phyloP scores from a whole-genome alignment of 2,888 invertebrate genomes.

The Steinernema carpocapsae region DNA sequence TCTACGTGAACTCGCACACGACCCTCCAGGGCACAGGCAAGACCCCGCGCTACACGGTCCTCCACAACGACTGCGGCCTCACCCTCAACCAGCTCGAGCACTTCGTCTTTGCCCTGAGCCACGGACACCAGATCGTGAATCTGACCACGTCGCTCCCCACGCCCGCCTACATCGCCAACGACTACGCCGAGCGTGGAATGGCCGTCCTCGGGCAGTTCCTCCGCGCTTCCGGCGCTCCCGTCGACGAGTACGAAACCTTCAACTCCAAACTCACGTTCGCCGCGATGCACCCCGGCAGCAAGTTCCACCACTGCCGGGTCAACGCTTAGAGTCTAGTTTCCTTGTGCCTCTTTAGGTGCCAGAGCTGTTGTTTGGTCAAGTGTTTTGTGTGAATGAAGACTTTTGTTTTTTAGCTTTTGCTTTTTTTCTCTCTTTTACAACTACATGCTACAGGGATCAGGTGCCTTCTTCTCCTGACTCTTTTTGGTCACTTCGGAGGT shows the following conservation, averaged over 20 bases:
- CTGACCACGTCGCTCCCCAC: conserved; percentile 52
- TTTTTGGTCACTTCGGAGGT: too few species aligned
- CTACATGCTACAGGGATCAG: not conserved
- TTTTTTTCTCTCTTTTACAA: not conserved
- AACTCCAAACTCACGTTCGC: conserved; percentile 11
- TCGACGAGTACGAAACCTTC: conserved; percentile 2
- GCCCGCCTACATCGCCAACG: conserved; percentile 48
- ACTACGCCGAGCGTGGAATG: conserved; percentile 26
- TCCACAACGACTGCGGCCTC: conserved; percentile 53
- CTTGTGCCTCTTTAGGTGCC: not conserved
- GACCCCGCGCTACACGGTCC: conserved; percentile 61
- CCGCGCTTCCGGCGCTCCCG: not conserved
- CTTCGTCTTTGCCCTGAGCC: conserved; percentile 56
- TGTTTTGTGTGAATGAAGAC: not conserved
- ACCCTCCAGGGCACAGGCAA: conserved; percentile 65
- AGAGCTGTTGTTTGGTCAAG: conserved; percentile 19
- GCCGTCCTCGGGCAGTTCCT: conserved; percentile 15
- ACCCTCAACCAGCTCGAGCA: conserved; percentile 55
- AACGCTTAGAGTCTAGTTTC: not conserved
- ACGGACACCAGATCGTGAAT: conserved; percentile 54
- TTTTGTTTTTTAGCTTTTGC: not conserved
- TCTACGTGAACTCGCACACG: conserved; percentile 60
- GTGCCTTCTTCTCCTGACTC: too few species aligned
- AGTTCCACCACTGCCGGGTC: conserved; percentile 13
- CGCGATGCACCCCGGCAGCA: not conserved